phyloP scores from a whole-genome alignment of 2,888 invertebrate genomes.

The Piscicola geometra region DNA sequence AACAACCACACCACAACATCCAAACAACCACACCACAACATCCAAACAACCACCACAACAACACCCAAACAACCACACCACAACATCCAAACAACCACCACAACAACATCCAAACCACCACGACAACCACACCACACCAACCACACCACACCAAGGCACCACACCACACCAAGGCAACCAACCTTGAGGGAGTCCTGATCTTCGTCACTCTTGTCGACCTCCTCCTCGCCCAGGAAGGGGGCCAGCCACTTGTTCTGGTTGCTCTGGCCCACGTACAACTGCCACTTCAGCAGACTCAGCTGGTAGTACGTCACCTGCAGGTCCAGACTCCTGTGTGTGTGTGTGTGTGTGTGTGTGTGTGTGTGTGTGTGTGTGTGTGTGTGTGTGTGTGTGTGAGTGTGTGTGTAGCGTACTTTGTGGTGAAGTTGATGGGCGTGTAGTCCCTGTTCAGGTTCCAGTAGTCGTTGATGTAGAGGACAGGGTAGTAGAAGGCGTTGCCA shows the following conservation, averaged over 20 bases:
- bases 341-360: slow-evolving; percentile 12
- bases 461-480: slow-evolving; percentile 88
- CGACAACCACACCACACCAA: background rate
- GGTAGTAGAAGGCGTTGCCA: slow-evolving; percentile 80
- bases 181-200: slow-evolving; percentile 65
- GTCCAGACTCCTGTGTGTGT: slow-evolving; percentile 53
- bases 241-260: slow-evolving; percentile 77
- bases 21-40: no score
- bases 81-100: background rate
- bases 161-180: no score
- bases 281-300: slow-evolving; percentile 92
- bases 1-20: no score
- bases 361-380: slow-evolving; percentile 21
- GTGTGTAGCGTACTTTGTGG: slow-evolving; percentile 63
- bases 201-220: slow-evolving; percentile 59
- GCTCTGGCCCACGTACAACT: slow-evolving; percentile 88
- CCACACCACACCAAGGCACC: no score
- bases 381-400: slow-evolving; percentile 33
- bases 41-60: background rate
- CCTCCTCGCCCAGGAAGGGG: slow-evolving; percentile 60
- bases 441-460: slow-evolving; percentile 98
- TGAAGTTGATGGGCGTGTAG: slow-evolving; percentile 75
- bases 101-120: background rate
- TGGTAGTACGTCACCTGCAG: slow-evolving; percentile 65
- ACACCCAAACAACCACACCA: background rate